Evolutionary conservation across 2,888 invertebrate genomes (phyloP).

Genomic region (Mythimna lalbum): DNA sequence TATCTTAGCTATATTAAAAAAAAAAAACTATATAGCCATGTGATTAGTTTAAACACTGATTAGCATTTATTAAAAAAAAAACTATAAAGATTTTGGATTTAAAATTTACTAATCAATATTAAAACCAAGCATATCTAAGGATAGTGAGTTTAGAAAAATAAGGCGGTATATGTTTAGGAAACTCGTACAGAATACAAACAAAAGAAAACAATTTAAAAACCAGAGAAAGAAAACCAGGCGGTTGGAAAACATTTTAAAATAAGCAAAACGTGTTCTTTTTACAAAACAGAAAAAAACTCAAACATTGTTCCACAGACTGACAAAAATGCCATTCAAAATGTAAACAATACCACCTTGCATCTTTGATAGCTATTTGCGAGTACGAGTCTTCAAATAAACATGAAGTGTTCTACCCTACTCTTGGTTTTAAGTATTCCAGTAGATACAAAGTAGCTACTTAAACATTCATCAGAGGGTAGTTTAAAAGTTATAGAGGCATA

Average conservation of each 20-base stretch:
- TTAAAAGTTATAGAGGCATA: conserved; percentile 10
- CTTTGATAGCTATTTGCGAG: conserved; percentile 40
- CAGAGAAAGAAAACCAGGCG: conserved; percentile 6
- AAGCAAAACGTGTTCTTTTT: conserved; percentile 44
- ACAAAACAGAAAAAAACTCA: conserved; percentile 29
- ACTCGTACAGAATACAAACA: neutral
- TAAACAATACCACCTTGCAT: conserved; percentile 49
- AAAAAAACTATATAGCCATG: too few relatives aligned
- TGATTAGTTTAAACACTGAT: too few relatives aligned
- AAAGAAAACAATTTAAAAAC: neutral
- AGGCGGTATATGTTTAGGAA: neutral
- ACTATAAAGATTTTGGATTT: too few relatives aligned
- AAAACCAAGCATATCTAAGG: too few relatives aligned
- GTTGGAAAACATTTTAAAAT: conserved; percentile 27
- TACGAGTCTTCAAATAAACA: conserved; percentile 42
- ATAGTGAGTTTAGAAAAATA: too few relatives aligned
- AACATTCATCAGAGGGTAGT: conserved; percentile 28
- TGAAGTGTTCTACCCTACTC: conserved; percentile 19
- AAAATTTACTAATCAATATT: too few relatives aligned
- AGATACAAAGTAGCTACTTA: conserved; percentile 35
- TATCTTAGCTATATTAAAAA: too few relatives aligned
- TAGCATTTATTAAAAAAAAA: too few relatives aligned
- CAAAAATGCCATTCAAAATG: conserved; percentile 34
- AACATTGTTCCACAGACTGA: conserved; percentile 27
- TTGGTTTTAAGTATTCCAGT: conserved; percentile 40